Evolutionary conservation across 2,113 vertebrate species (phyloP), one percentile per base, ranked within the genome.

Genomic region (Antidorcas marsupialis): DNA sequence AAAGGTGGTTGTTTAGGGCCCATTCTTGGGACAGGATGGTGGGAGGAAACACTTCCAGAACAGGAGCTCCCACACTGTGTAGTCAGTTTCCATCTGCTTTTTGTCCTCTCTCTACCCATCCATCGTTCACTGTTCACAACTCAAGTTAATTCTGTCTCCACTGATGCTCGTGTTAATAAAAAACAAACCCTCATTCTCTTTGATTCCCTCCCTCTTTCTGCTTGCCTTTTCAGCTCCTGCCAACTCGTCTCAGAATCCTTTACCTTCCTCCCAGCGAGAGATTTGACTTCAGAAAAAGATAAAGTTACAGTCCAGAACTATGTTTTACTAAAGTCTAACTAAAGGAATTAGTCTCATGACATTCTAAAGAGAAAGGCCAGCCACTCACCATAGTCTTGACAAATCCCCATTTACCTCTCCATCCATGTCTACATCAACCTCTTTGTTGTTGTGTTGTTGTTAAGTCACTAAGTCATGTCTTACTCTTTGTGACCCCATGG

Each of bases 131-230:
- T 9, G 6, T 60, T 92, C 87, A 33, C 13, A 47, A 19, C 57
- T 59, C 57, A 59, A 5, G 33, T 57, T n/a, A 36, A 11, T 13
- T 55, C 39, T 5, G 36, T 59, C 71, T 78, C 71, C 16, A 0
- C 6, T 1, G 36, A 43, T 0, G 28, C 30, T 27, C 2, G 0
- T 13, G 21, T 67, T 45, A 5, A 50, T 57, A 14, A 39, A 47
- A 94, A 62, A 39, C 28, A 36, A 25, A 25, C 16, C 25, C 50
- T 10, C 25, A 14, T 43, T 84, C 81, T 45, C 64, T 67, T 19
- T 8, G 12, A 30, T 52, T 21, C 76, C 36, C 19, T 43, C 6
- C 1, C 28, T 76, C 45, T 60, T 33, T 67, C 55, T 3, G 0
- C 60, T 83, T n/a, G 64, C 86, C 85, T 45, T 62, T 55, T 53